Evolutionary conservation across 2,888 invertebrate genomes (phyloP).

Genomic region (Sceliomorpha sp.): DNA sequence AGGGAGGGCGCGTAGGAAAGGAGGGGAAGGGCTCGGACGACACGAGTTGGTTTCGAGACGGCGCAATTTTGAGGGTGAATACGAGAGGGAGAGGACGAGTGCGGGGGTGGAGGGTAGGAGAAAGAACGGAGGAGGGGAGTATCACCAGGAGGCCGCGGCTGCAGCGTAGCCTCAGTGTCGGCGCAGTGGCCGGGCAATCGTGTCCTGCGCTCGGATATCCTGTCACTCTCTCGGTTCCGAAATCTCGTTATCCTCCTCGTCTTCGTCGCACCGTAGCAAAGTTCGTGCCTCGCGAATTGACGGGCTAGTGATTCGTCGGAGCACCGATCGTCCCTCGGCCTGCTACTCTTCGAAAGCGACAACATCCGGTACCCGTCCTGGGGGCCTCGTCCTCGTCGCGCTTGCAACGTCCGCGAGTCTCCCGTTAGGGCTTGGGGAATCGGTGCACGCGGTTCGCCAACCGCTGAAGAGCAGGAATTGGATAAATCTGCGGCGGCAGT

Average conservation of each 20-base stretch:
- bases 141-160: constrained; percentile 78
- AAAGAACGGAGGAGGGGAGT: constrained; percentile 36
- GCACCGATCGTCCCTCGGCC: too few relatives aligned
- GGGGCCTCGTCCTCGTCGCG: too few relatives aligned
- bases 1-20: background rate
- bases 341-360: too few relatives aligned
- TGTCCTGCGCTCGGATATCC: constrained; percentile 70
- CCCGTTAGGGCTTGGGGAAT: too few relatives aligned
- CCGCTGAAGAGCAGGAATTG: too few relatives aligned
- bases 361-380: too few relatives aligned
- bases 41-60: constrained; percentile 49
- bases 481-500: too few relatives aligned
- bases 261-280: constrained; percentile 34
- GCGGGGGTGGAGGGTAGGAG: constrained; percentile 27
- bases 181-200: constrained; percentile 80
- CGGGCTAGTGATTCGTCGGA: too few relatives aligned
- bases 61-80: constrained; percentile 55
- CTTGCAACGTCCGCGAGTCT: too few relatives aligned
- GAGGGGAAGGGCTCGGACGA: constrained; percentile 42
- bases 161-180: constrained; percentile 79
- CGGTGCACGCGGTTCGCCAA: too few relatives aligned
- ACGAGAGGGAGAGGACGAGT: constrained; percentile 46
- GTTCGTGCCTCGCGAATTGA: constrained; percentile 58
- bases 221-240: too few relatives aligned
- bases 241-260: constrained; percentile 28